Base-by-base conservation (phyloP, 2,797 vertebrate genomes). In the Intellagama lesueurii region DNA sequence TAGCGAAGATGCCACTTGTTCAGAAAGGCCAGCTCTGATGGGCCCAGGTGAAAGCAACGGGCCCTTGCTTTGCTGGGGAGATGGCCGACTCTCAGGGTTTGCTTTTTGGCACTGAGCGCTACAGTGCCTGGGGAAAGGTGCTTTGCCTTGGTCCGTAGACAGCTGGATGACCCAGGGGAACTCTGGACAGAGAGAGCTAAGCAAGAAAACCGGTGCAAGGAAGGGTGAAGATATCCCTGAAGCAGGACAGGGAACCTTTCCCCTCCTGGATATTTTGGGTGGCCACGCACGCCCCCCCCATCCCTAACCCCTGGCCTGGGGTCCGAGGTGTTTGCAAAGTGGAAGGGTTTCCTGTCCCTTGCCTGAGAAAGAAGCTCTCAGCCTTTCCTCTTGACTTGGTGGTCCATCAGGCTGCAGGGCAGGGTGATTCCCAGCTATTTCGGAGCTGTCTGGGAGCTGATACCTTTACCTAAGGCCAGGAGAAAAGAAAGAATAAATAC, bases 21-120 rank as follows among this genome's bases (percentile, higher is more conserved):
- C 75, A 87, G 87, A 91, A 93, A 89, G 90, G 76, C 80, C 86
- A 94, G 88, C 95, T 95, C 94, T 90, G 0, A 6, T 92, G 95
- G 93, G 32, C 40, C 40, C 40, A 40, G 40, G 40, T 40, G 40
- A 40, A 40, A 40, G 3, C 40, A 40, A 40, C 40, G 40, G 40
- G 40, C 40, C 40, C 40, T 40, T 40, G 40, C 95, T 96, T 95
- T 95, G 86, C 78, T 30, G 68, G 30, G 91, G 47, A 30, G 7
- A 81, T 89, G 91, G 92, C 22, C 52, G 85, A 88, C 90, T 88
- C 77, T 1, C 85, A 4, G 64, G 66, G 83, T 87, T 85, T 81
- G 70, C 76, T 44, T 79, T 93, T 70, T 89, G 64, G 40, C 40
- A 40, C 40, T 3, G 40, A 3, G 40, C 40, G 40, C 40, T 40